Percentiles rank a stretch among this genome's conserved stretches.
phyloP scores from a whole-genome alignment of 2,888 invertebrate species.

The Homarus gammarus region DNA sequence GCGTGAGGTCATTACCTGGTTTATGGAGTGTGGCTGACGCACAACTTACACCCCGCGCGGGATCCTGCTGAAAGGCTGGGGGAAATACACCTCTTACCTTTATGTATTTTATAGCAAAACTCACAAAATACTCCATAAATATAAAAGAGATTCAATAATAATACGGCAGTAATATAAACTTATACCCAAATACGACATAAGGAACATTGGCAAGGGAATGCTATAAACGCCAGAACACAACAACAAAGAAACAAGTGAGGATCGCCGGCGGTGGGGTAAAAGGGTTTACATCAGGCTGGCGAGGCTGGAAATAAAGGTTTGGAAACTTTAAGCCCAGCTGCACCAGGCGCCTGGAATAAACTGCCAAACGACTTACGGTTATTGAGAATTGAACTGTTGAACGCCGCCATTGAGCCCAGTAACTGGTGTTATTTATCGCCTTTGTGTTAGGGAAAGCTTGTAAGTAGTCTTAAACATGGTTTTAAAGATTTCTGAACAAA shows the following conservation, averaged over 20 bases:
- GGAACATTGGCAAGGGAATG: neutral
- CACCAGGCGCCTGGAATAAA: neutral
- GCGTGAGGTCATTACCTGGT: neutral
- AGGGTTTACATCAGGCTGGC: conserved; percentile 19
- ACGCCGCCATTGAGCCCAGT: conserved; percentile 32
- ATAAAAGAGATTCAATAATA: neutral
- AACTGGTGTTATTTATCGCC: conserved; percentile 27
- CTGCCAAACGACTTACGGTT: conserved; percentile 33
- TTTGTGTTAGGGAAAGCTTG: neutral
- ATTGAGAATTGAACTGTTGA: conserved; percentile 56
- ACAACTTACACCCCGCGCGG: neutral
- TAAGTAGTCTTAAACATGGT: conserved; percentile 1
- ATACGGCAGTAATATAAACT: neutral
- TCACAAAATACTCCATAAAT: neutral
- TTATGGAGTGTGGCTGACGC: neutral
- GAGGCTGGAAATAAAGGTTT: neutral
- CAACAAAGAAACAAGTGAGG: conserved; percentile 25
- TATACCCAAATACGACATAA: neutral
- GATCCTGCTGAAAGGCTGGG: neutral
- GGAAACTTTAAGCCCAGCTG: conserved; percentile 12
- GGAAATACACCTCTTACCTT: neutral
- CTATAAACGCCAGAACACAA: neutral
- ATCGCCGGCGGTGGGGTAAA: conserved; percentile 39
- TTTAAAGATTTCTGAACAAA: neutral
- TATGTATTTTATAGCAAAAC: neutral